These are phyloP conservation scores for Otus sunia DNA, from an alignment of 2,113 vertebrate genomes.

Conservation along the genomic window DNA sequence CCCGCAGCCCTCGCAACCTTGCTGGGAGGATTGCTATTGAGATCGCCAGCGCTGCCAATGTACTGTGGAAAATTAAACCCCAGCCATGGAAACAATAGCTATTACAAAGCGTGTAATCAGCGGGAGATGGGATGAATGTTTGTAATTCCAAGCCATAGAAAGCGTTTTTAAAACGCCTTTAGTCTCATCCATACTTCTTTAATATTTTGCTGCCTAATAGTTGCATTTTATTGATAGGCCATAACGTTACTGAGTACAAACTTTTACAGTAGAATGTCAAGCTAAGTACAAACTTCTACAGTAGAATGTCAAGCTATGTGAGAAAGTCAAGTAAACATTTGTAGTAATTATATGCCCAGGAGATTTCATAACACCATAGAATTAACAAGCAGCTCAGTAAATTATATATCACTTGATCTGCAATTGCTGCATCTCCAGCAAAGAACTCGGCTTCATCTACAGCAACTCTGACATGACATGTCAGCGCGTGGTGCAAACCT, in stretches of 20 bases:
- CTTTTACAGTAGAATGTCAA: not conserved
- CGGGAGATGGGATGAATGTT: not conserved
- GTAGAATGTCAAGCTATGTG: not conserved
- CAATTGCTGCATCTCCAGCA: not conserved
- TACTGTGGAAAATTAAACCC: conserved; percentile 7
- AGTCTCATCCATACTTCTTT: not conserved
- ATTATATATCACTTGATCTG: conserved; percentile 3
- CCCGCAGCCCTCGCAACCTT: not conserved
- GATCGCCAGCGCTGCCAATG: not conserved
- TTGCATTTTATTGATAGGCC: not conserved
- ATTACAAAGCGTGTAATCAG: conserved; percentile 9
- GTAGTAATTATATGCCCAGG: conserved; percentile 39
- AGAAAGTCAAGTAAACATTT: conserved; percentile 12
- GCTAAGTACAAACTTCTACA: not conserved
- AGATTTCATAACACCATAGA: conserved; percentile 35
- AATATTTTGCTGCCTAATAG: not conserved
- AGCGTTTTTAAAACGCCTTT: not conserved
- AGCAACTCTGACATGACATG: not conserved
- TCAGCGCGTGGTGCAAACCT: not conserved
- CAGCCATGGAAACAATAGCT: conserved; percentile 6
- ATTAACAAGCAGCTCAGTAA: conserved; percentile 43
- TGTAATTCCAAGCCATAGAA: not conserved
- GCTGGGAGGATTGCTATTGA: not conserved
- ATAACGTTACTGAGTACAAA: not conserved
- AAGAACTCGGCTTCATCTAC: not conserved